A percentile compares a stretch with the other conserved stretches of the same genome.
Evolutionary conservation across 2,797 vertebrate genomes (phyloP).

Genomic region (Setipinna tenuifilis): DNA sequence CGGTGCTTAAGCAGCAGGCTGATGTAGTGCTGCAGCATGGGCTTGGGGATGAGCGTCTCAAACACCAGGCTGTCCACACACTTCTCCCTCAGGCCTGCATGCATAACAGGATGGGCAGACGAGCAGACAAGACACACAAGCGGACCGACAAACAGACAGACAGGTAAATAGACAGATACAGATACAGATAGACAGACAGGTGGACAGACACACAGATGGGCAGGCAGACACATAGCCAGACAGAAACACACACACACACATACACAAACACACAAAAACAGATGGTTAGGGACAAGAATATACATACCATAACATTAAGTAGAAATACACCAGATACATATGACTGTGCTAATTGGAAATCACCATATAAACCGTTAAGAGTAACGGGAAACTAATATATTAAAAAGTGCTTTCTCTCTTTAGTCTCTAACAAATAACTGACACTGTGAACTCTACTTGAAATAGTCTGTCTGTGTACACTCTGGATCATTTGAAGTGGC

Average conservation of each 20-base stretch:
- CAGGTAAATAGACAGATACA: background rate
- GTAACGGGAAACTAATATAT: background rate
- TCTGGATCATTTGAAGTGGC: background rate
- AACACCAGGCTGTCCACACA: constrained; percentile 94
- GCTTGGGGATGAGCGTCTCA: constrained; percentile 93
- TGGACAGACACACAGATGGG: background rate
- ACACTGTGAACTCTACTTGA: background rate
- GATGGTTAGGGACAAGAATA: background rate
- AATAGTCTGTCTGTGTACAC: background rate
- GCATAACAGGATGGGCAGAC: too few species aligned
- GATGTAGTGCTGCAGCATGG: constrained; percentile 97
- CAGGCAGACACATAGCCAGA: background rate
- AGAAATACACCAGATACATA: background rate
- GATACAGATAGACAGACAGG: too few species aligned
- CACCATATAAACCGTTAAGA: background rate
- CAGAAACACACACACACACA: background rate
- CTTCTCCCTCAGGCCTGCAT: constrained; percentile 89
- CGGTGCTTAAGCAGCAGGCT: constrained; percentile 92
- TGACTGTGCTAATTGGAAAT: background rate
- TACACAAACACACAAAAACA: background rate
- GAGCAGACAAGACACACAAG: background rate
- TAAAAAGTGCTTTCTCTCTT: too few species aligned
- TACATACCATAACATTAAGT: background rate
- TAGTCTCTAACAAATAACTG: background rate
- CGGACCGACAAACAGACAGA: background rate